Percentiles rank a stretch among this genome's conserved stretches.
phyloP scores from a whole-genome alignment of 2,888 invertebrate species.

The Dryadula phaetusa region DNA sequence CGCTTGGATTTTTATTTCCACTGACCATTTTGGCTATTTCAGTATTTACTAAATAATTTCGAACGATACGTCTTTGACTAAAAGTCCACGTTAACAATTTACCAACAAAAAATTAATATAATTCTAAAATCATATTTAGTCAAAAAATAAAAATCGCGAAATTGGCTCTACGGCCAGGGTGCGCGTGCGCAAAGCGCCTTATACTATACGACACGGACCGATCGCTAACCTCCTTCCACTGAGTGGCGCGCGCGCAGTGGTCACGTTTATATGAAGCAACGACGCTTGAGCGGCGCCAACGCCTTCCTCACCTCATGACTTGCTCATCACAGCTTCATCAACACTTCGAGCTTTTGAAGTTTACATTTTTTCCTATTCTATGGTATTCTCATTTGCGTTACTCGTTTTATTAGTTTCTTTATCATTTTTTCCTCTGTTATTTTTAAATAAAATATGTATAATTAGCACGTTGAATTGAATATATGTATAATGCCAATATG shows the following conservation, averaged over 20 bases:
- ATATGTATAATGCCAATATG: too few species aligned
- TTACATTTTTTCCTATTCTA: conserved; percentile 41
- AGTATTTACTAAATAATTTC: conserved; percentile 33
- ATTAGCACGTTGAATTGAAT: too few species aligned
- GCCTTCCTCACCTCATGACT: conserved; percentile 45
- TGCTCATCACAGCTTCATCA: conserved; percentile 50
- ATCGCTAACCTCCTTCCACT: conserved; percentile 72
- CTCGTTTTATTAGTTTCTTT: neutral
- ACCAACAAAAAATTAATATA: conserved; percentile 54
- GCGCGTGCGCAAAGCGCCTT: conserved; percentile 69
- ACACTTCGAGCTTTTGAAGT: conserved; percentile 48
- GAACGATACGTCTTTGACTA: conserved; percentile 22
- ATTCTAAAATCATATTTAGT: conserved; percentile 60
- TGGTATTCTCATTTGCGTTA: conserved; percentile 6
- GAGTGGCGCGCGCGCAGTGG: conserved; percentile 65
- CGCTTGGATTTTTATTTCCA: conserved; percentile 74
- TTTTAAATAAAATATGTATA: too few species aligned
- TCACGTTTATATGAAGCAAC: conserved; percentile 54
- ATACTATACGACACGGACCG: conserved; percentile 63
- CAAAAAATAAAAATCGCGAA: conserved; percentile 55
- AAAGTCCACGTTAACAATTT: conserved; percentile 51
- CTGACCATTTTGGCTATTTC: conserved; percentile 72
- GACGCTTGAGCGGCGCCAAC: conserved; percentile 47
- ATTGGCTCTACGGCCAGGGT: conserved; percentile 55
- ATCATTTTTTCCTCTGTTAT: too few species aligned